Base-by-base conservation (phyloP, 2,113 vertebrate species). In the Equus quagga region DNA sequence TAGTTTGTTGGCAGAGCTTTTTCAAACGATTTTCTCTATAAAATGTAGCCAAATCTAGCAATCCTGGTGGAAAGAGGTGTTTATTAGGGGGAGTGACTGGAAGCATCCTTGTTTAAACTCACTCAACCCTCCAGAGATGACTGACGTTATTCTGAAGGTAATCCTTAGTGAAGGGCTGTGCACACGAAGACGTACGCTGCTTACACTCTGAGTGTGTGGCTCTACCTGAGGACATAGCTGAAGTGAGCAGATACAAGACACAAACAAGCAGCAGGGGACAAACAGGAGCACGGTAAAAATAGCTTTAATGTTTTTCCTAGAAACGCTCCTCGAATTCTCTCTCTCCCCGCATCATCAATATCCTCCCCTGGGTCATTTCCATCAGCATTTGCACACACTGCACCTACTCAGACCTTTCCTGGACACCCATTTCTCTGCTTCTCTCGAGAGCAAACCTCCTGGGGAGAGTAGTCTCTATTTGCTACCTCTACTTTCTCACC, bases 1-100 rank as follows among this genome's bases (percentile, higher is more conserved):
- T 99, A 0, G 99, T 99, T 97, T 99, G 99, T 97, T 99, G 99
- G 97, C 99, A 99, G 96, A 99, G 98, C 88, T 99, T 99, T 98
- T 99, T 99, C 98, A 99, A 97, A 85, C 99, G 98, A 44, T 98
- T 99, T 98, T 99, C 99, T 98, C 99, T 97, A 95, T 99, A 99
- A 85, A 99, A 99, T 0, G 99, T 99, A 41, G 99, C 99, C 98
- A 99, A 98, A 96, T 99, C 99, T 5, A 99, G 98, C 93, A 99
- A 96, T 10, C 99, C 99, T 99, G 97, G 85, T 31, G 70, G 85
- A 92, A 83, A 94, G 72, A 96, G 28, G 31, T 18, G 12, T 65
- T 72, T 75, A 69, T 64, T 65, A 90, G 41, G 15, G 28, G 19
- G 8, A 51, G 17, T 64, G 17, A 81, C 69, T 54, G 54, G 41